These are phyloP conservation scores for Hydrocynus forskahlii DNA, from an alignment of 2,797 vertebrate genomes.

Conservation along the genomic window DNA sequence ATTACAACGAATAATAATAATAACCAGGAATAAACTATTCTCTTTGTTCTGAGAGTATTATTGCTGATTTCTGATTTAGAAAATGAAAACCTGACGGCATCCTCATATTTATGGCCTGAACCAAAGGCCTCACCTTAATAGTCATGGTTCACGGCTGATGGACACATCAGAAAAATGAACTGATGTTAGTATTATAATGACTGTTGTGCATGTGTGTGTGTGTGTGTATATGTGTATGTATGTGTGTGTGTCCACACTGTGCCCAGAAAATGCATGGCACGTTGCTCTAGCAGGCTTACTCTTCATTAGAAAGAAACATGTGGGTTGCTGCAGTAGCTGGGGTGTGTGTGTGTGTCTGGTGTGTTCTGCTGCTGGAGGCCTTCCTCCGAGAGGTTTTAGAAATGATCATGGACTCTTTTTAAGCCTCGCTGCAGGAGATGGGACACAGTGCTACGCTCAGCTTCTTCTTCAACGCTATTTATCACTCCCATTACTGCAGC, in stretches of 20 bases:
- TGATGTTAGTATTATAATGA: too few relatives aligned
- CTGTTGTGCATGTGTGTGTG: slow-evolving; percentile 25
- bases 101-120: too few relatives aligned
- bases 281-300: slow-evolving; percentile 74
- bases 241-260: slow-evolving; percentile 56
- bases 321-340: slow-evolving; percentile 59
- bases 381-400: slow-evolving; percentile 45
- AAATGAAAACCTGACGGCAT: too few relatives aligned
- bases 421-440: slow-evolving; percentile 37
- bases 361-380: slow-evolving; percentile 31
- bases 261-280: slow-evolving; percentile 66
- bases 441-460: slow-evolving; percentile 26
- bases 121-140: too few relatives aligned
- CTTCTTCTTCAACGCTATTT: slow-evolving; percentile 32
- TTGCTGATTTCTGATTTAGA: too few relatives aligned
- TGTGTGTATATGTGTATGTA: slow-evolving; percentile 23
- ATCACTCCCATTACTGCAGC: slow-evolving; percentile 18
- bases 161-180: too few relatives aligned
- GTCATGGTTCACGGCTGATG: too few relatives aligned
- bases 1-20: too few relatives aligned
- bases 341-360: slow-evolving; percentile 27
- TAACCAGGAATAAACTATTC: too few relatives aligned
- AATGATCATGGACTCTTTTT: slow-evolving; percentile 44
- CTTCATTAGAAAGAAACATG: slow-evolving; percentile 71
- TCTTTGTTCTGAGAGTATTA: too few relatives aligned